Conservation (phyloP, 2,888 invertebrate species). For the Spisula subtruncata region DNA sequence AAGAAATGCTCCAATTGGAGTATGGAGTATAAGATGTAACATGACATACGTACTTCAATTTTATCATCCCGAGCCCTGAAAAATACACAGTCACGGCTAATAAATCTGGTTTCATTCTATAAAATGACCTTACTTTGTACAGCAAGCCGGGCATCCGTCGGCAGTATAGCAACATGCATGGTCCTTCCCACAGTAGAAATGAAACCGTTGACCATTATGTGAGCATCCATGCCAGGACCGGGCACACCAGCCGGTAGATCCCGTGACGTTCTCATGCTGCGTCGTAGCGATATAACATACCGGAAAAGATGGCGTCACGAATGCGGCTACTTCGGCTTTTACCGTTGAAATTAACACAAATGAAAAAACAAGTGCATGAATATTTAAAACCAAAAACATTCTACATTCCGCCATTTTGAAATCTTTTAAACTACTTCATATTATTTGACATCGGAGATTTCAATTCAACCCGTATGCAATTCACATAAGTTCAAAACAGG, state of each 20-base stretch:
- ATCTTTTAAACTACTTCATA: not conserved
- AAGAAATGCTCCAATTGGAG: too few species aligned
- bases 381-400: not conserved
- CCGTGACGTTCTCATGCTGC: slow-evolving; percentile 11
- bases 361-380: not conserved
- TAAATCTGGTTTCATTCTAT: too few species aligned
- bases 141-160: slow-evolving; percentile 36
- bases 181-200: slow-evolving; percentile 46
- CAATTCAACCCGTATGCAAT: not conserved
- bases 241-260: not conserved
- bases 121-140: slow-evolving; percentile 16
- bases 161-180: slow-evolving; percentile 40
- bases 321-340: not conserved
- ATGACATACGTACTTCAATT: too few species aligned
- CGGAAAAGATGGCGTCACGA: slow-evolving; percentile 30
- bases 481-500: not conserved
- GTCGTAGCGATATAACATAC: slow-evolving; percentile 41
- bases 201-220: not conserved
- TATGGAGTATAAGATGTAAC: too few species aligned
- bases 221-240: not conserved
- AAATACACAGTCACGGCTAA: too few species aligned
- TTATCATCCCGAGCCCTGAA: too few species aligned
- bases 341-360: not conserved
- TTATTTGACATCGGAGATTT: too few species aligned
- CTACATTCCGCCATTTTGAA: not conserved